phyloP scores from a whole-genome alignment of 2,797 vertebrate species.

The Neoniphon sammara region DNA sequence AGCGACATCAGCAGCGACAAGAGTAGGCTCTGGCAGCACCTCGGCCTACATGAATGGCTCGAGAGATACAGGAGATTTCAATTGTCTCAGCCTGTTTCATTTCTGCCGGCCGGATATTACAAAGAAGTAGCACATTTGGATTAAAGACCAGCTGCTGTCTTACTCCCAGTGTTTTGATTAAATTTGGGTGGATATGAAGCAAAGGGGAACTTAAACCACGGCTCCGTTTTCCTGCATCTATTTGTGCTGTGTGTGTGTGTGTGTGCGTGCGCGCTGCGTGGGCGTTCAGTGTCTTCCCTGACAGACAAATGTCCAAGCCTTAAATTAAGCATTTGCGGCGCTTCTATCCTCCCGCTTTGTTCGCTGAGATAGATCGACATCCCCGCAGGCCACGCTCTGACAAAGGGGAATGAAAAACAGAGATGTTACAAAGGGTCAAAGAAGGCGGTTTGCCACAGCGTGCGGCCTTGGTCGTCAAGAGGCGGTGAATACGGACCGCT shows the following conservation, averaged over 20 bases:
- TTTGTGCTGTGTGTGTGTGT: not conserved
- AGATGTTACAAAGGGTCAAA: constrained; percentile 59
- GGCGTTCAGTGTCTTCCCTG: constrained; percentile 16
- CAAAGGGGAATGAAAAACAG: constrained; percentile 52
- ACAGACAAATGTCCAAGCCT: constrained; percentile 40
- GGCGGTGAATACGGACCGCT: constrained; percentile 26
- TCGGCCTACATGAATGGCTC: constrained; percentile 16
- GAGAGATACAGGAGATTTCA: constrained; percentile 3
- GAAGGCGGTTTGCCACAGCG: constrained; percentile 18
- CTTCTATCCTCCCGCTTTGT: constrained; percentile 54
- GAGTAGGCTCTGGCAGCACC: constrained; percentile 25
- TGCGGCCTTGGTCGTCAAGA: constrained; percentile 66
- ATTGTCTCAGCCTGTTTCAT: not conserved
- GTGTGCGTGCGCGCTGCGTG: not conserved
- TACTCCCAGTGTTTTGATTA: constrained; percentile 1
- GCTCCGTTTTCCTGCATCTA: not conserved
- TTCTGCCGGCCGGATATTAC: constrained; percentile 7
- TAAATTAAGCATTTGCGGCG: constrained; percentile 40
- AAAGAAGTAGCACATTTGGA: not conserved
- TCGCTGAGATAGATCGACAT: constrained; percentile 62
- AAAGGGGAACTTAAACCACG: constrained; percentile 1
- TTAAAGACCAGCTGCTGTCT: constrained; percentile 18
- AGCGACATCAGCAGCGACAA: constrained; percentile 45
- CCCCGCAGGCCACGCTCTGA: constrained; percentile 40
- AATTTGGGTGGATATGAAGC: not conserved